phyloP scores from a whole-genome alignment of 1,140 invertebrate genomes.

The Zaprionus ornatus region DNA sequence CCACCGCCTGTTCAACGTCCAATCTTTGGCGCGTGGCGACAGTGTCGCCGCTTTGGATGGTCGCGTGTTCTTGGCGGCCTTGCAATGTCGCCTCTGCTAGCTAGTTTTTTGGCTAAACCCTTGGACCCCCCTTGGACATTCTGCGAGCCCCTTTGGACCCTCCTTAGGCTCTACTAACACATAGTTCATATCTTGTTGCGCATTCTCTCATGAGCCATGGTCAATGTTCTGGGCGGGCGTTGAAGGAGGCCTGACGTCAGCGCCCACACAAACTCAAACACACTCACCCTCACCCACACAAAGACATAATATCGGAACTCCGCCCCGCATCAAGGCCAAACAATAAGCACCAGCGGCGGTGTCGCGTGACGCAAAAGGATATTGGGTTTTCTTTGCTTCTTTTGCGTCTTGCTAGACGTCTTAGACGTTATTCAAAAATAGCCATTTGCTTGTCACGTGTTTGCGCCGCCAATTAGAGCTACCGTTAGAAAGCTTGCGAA shows the following conservation, averaged over 20 bases:
- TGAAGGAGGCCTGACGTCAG: constrained; percentile 60
- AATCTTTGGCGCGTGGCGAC: constrained; percentile 69
- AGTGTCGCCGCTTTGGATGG: constrained; percentile 60
- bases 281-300: neutral
- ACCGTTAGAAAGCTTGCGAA: constrained; percentile 30
- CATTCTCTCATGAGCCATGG: constrained; percentile 68
- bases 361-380: constrained; percentile 76
- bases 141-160: neutral
- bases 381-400: constrained; percentile 52
- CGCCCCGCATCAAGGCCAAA: constrained; percentile 65
- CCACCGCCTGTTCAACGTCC: neutral
- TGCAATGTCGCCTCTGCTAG: constrained; percentile 25
- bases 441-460: constrained; percentile 56
- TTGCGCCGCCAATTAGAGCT: constrained; percentile 63
- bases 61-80: constrained; percentile 62
- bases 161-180: constrained; percentile 1
- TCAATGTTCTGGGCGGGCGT: constrained; percentile 53
- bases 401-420: constrained; percentile 27
- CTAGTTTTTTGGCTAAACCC: constrained; percentile 1
- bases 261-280: constrained; percentile 8
- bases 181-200: constrained; percentile 69
- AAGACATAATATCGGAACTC: constrained; percentile 24
- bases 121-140: neutral
- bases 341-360: constrained; percentile 53
- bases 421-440: constrained; percentile 48